Evolutionary conservation across 2,797 vertebrate genomes (phyloP).

Genomic region (Lagocephalus sceleratus): DNA sequence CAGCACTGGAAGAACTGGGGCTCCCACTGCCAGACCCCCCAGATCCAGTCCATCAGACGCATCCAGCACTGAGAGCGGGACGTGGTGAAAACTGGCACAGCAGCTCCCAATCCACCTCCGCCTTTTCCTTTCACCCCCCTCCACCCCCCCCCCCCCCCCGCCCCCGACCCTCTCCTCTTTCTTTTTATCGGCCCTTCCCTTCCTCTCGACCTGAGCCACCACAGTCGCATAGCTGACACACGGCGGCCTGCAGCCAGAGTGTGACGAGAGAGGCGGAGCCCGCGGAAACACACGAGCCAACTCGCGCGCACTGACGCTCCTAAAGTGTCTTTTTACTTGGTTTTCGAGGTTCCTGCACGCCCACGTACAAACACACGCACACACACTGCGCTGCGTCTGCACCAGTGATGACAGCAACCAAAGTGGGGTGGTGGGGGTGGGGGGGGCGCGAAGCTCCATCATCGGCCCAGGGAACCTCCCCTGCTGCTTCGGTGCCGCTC

Average conservation of each 20-base stretch:
- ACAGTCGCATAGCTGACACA: constrained; percentile 46
- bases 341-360: constrained; percentile 41
- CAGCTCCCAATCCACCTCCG: constrained; percentile 17
- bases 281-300: constrained; percentile 55
- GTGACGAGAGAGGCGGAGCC: constrained; percentile 71
- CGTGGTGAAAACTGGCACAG: constrained; percentile 57
- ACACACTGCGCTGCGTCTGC: constrained; percentile 50
- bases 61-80: constrained; percentile 77
- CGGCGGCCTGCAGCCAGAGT: constrained; percentile 57
- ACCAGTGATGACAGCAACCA: constrained; percentile 5
- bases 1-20: constrained; percentile 83
- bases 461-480: constrained; percentile 7
- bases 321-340: constrained; percentile 66
- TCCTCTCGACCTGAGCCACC: constrained; percentile 45
- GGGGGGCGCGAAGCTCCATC: constrained; percentile 21
- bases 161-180: constrained; percentile 15
- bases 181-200: constrained; percentile 41
- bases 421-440: constrained; percentile 17
- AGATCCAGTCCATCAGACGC: constrained; percentile 84
- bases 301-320: constrained; percentile 36
- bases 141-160: no score
- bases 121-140: background rate
- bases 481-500: constrained; percentile 45
- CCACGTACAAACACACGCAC: constrained; percentile 40
- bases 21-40: constrained; percentile 81